These are phyloP conservation scores for Acleris emargana DNA, from an alignment of 2,888 invertebrate genomes.

Conservation along the genomic window DNA sequence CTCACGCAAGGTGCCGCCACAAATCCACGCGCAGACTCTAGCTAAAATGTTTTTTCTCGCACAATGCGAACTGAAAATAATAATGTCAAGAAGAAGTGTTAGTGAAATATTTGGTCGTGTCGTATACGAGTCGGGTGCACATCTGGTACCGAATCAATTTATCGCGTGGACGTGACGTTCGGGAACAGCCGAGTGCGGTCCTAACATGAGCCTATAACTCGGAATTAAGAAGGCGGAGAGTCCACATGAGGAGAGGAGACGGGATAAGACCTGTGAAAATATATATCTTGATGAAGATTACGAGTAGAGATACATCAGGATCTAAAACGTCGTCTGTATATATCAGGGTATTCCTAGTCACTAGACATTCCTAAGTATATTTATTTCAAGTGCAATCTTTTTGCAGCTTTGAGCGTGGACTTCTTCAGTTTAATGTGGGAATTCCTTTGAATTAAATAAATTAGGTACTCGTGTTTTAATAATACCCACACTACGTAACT, in stretches of 20 bases:
- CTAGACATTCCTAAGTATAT: no score
- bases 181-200: slow-evolving; percentile 41
- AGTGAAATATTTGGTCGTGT: slow-evolving; percentile 56
- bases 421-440: no score
- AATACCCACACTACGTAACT: no score
- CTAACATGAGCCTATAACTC: slow-evolving; percentile 33
- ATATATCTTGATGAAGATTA: not conserved
- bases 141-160: slow-evolving; percentile 69
- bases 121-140: slow-evolving; percentile 54
- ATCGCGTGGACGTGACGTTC: slow-evolving; percentile 63
- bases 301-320: no score
- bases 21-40: slow-evolving; percentile 27
- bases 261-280: slow-evolving; percentile 2
- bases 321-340: no score
- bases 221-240: slow-evolving; percentile 29
- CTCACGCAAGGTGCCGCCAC: slow-evolving; percentile 20
- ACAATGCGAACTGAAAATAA: slow-evolving; percentile 49
- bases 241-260: slow-evolving; percentile 18
- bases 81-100: slow-evolving; percentile 55
- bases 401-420: no score
- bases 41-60: slow-evolving; percentile 22
- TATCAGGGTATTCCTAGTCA: no score
- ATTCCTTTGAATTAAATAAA: no score
- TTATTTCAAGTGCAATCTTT: no score
- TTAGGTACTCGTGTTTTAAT: no score